A percentile compares a stretch with the other conserved stretches of the same genome.
Conservation (phyloP, 1,140 invertebrate species). For the Trinorchestia longiramus region DNA sequence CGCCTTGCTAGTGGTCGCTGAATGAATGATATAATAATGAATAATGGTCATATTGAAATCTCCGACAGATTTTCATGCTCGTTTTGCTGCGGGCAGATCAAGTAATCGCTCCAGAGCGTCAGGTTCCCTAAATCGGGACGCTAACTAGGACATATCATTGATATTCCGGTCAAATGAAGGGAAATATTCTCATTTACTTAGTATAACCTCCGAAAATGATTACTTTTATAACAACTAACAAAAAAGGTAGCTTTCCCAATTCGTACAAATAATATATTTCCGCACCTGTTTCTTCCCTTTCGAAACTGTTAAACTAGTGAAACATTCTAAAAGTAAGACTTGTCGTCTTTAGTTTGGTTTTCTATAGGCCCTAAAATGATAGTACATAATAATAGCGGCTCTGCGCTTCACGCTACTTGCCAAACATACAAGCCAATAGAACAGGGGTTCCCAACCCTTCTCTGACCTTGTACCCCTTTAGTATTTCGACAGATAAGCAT, state of each 20-base stretch:
- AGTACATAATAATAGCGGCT: too few relatives aligned
- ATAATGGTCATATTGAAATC: neutral
- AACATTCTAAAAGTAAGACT: neutral
- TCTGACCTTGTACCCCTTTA: too few relatives aligned
- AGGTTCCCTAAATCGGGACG: neutral
- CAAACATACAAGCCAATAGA: too few relatives aligned
- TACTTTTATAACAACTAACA: neutral
- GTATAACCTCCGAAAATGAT: neutral
- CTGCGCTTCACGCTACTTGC: too few relatives aligned
- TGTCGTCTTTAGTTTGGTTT: too few relatives aligned
- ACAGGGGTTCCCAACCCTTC: too few relatives aligned
- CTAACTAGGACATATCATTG: neutral
- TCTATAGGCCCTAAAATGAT: too few relatives aligned
- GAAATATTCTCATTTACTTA: too few relatives aligned
- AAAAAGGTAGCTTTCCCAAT: neutral
- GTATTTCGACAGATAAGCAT: too few relatives aligned
- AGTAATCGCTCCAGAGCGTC: neutral
- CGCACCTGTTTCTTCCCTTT: neutral
- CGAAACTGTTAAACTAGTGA: neutral
- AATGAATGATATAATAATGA: too few relatives aligned
- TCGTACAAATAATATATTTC: neutral
- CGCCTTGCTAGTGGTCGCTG: neutral
- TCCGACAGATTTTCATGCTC: neutral
- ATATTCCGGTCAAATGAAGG: too few relatives aligned
- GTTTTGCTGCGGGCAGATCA: neutral